A percentile compares a stretch with the other conserved stretches of the same genome.
phyloP scores from a whole-genome alignment of 2,113 vertebrate genomes.

The Merops nubicus region DNA sequence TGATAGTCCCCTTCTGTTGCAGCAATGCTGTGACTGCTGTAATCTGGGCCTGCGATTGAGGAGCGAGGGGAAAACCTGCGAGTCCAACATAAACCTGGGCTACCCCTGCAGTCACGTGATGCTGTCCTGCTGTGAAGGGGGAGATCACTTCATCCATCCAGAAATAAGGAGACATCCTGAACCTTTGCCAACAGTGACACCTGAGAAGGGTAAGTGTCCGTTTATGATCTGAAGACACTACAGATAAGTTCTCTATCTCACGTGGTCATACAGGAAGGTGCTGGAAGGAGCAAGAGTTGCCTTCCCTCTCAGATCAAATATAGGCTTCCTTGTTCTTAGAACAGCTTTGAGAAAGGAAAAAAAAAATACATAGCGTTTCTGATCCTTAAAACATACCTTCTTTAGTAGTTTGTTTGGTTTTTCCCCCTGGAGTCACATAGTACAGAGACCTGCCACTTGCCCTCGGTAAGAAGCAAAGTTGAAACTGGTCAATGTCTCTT shows the following conservation, averaged over 20 bases:
- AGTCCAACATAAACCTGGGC: conserved; percentile 83
- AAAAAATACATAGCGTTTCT: background rate
- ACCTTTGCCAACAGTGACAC: conserved; percentile 68
- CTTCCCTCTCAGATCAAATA: background rate
- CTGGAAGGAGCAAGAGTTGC: background rate
- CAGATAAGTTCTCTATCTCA: background rate
- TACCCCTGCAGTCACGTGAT: conserved; percentile 89
- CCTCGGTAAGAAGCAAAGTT: background rate
- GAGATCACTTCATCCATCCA: conserved; percentile 69
- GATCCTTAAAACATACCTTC: background rate
- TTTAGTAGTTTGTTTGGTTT: background rate
- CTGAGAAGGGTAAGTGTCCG: conserved; percentile 78
- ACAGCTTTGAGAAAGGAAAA: background rate
- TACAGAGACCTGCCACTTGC: background rate
- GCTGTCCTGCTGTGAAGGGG: conserved; percentile 89
- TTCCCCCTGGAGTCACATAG: too few species aligned
- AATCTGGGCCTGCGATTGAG: conserved; percentile 82
- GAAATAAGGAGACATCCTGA: conserved; percentile 78
- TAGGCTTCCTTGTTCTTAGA: background rate
- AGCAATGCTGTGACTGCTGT: conserved; percentile 94
- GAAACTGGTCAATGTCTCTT: background rate
- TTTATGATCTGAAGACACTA: background rate
- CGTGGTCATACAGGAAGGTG: fast-evolving
- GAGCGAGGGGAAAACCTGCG: conserved; percentile 77
- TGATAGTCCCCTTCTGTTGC: background rate